Evolutionary conservation across 2,113 vertebrate genomes (phyloP).

Genomic region (Benitochromis conjunctus): DNA sequence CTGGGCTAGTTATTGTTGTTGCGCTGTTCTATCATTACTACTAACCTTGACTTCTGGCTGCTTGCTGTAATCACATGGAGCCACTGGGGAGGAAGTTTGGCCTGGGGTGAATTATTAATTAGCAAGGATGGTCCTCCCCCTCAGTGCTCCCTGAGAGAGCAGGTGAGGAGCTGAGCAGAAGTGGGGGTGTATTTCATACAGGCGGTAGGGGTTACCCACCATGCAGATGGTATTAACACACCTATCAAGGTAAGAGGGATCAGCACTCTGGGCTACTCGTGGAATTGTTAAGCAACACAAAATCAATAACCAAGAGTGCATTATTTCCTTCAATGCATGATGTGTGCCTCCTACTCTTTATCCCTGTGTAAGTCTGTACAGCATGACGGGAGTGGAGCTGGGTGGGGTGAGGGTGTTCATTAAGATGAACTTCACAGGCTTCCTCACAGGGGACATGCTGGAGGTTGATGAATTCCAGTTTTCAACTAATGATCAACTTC

Average conservation of each 20-base stretch:
- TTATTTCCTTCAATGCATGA: constrained; percentile 43
- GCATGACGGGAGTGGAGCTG: neutral
- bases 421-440: constrained; percentile 63
- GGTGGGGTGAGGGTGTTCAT: constrained; percentile 38
- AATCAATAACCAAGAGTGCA: constrained; percentile 64
- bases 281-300: constrained; percentile 60
- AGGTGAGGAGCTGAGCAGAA: neutral
- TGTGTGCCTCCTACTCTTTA: constrained; percentile 45
- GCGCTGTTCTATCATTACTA: constrained; percentile 69
- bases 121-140: constrained; percentile 65
- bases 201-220: constrained; percentile 46
- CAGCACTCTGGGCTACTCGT: constrained; percentile 57
- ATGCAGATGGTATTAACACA: constrained; percentile 68
- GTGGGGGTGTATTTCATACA: constrained; percentile 5
- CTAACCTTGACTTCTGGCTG: constrained; percentile 78
- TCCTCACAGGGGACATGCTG: constrained; percentile 56
- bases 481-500: constrained; percentile 71
- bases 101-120: constrained; percentile 79
- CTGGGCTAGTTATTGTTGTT: constrained; percentile 70
- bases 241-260: constrained; percentile 74
- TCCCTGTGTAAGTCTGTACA: constrained; percentile 1
- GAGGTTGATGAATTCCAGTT: constrained; percentile 69
- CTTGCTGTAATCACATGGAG: constrained; percentile 72
- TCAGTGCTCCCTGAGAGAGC: constrained; percentile 51
- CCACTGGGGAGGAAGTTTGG: constrained; percentile 62